Conservation (phyloP, 2,113 vertebrate species). For the Amblyopsis rosae region DNA sequence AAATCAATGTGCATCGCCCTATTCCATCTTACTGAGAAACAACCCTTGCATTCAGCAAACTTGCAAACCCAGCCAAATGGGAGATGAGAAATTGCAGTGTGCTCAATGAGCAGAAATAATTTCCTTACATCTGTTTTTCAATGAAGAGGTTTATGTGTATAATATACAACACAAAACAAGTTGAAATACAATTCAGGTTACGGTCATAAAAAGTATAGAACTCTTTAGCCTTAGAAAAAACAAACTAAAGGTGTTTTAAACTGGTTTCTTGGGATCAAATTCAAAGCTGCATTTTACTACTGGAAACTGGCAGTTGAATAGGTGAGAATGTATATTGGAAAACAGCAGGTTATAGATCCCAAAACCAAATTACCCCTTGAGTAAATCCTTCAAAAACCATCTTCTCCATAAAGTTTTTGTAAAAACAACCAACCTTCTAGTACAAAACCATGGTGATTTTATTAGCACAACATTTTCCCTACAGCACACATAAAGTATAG, state of each 20-base stretch:
- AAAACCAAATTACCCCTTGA: constrained; percentile 15
- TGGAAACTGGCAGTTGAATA: constrained; percentile 28
- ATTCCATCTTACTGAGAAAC: constrained; percentile 53
- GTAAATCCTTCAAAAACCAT: constrained; percentile 9
- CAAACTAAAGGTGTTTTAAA: constrained; percentile 15
- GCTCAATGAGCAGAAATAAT: constrained; percentile 43
- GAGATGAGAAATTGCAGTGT: constrained; percentile 35
- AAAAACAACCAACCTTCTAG: constrained; percentile 4
- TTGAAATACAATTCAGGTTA: constrained; percentile 5
- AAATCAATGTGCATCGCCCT: constrained; percentile 67
- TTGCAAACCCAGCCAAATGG: constrained; percentile 36
- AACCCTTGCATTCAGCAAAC: constrained; percentile 49
- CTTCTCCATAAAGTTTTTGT: background rate
- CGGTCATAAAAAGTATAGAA: background rate
- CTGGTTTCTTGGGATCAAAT: constrained; percentile 5
- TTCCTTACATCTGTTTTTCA: background rate
- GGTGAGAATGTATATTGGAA: constrained; percentile 10
- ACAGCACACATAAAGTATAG: too few relatives aligned
- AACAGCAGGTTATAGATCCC: constrained; percentile 19
- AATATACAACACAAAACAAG: constrained; percentile 17
- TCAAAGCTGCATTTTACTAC: constrained; percentile 15
- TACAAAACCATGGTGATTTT: constrained; percentile 30
- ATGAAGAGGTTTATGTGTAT: constrained; percentile 19
- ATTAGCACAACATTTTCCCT: constrained; percentile 32
- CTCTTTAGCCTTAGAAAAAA: background rate